Evolutionary conservation across 1,140 invertebrate species (phyloP).

Genomic region (Magallana angulata): DNA sequence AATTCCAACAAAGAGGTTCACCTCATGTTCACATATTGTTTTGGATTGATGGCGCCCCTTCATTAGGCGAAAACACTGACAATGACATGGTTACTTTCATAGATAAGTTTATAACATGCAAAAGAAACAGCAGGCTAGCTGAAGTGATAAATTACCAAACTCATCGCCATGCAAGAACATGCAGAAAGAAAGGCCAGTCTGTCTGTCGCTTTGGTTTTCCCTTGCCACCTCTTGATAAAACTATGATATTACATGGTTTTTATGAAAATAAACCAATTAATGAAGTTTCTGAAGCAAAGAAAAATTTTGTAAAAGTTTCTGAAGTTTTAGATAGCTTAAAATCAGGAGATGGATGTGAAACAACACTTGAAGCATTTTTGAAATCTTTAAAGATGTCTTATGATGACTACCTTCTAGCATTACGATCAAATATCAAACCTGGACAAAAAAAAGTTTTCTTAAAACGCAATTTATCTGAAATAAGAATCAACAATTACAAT

Average conservation of each 20-base stretch:
- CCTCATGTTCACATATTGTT: constrained; percentile 79
- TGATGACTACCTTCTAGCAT: constrained; percentile 9
- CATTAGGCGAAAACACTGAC: constrained; percentile 41
- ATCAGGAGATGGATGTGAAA: neutral
- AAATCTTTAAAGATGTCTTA: neutral
- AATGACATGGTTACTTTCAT: constrained; percentile 51
- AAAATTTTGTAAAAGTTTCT: neutral
- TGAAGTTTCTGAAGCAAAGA: neutral
- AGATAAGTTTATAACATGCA: constrained; percentile 58
- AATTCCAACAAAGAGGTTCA: constrained; percentile 72
- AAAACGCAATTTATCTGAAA: constrained; percentile 41
- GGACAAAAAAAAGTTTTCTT: constrained; percentile 42
- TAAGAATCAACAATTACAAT: constrained; percentile 55
- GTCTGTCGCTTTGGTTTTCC: constrained; percentile 66
- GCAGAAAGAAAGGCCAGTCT: constrained; percentile 54
- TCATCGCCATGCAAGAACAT: constrained; percentile 60
- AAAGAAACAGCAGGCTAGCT: constrained; percentile 7
- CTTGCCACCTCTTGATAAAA: constrained; percentile 52
- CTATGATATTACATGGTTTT: constrained; percentile 53
- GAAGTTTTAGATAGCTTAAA: neutral
- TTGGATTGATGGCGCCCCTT: constrained; percentile 77
- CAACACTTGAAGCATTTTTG: constrained; percentile 10
- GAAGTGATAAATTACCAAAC: constrained; percentile 53
- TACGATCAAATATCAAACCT: constrained; percentile 26
- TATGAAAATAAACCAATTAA: neutral